phyloP scores from a whole-genome alignment of 2,888 invertebrate genomes.

The Phaonia tiefii region DNA sequence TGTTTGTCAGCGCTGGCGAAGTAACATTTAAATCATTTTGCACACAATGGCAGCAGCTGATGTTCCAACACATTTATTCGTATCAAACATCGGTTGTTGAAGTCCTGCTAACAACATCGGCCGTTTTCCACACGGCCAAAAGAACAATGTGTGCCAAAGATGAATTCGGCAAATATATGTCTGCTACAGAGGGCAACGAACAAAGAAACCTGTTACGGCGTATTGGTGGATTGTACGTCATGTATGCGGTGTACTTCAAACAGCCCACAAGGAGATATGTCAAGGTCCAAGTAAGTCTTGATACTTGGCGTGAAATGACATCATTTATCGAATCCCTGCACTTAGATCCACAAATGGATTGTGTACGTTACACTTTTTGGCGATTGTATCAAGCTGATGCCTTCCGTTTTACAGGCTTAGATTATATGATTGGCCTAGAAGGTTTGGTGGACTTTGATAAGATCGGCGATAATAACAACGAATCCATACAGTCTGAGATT shows the following conservation, averaged over 20 bases:
- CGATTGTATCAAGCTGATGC: conserved; percentile 70
- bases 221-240: conserved; percentile 73
- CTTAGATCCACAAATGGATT: conserved; percentile 54
- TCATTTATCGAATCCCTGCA: conserved; percentile 68
- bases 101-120: conserved; percentile 73
- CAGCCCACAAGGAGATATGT: conserved; percentile 75
- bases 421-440: conserved; percentile 74
- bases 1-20: conserved; percentile 64
- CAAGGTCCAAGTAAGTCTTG: conserved; percentile 72
- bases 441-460: conserved; percentile 73
- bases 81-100: conserved; percentile 73
- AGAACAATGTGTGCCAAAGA: conserved; percentile 70
- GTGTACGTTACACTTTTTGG: conserved; percentile 72
- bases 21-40: conserved; percentile 73
- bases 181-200: conserved; percentile 61
- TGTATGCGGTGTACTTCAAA: conserved; percentile 76
- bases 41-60: conserved; percentile 71
- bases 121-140: conserved; percentile 73
- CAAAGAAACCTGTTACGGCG: conserved; percentile 66
- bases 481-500: conserved; percentile 33
- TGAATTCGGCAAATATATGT: conserved; percentile 35
- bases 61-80: conserved; percentile 74
- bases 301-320: conserved; percentile 71
- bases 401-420: conserved; percentile 73
- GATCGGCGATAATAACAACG: conserved; percentile 42